Base-by-base conservation (phyloP, 2,797 vertebrate genomes). In the Coilia nasus region DNA sequence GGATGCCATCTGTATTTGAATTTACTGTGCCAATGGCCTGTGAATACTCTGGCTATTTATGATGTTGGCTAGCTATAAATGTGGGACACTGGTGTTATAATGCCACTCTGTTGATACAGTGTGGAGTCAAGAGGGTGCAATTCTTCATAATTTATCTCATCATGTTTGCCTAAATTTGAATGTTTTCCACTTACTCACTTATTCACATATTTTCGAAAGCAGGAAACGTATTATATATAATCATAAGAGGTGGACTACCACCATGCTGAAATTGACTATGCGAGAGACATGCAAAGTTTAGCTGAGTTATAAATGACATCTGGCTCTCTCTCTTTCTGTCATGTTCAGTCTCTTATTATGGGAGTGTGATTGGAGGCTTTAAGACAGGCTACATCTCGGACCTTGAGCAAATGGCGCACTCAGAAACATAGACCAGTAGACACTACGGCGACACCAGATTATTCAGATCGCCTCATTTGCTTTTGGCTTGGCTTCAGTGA, bases 261-360 rank as follows among this genome's bases (percentile, higher is more conserved):
- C 23, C 62, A 17, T 75, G 35, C 35, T 44, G 17, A 44, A 44
- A 64, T 2, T 6, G 5, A 35, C 35, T 71, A 3, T 31, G 28
- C 28, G 3, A 71, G 14, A 35, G 28, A 31, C 57, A 19, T 19
- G 17, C 15, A 6, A 25, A 71, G 64, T 15, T 35, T 5, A 35
- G 28, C 28, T 35, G 31, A 75, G 31, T 75, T 35, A 75, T 75
- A 28, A 19, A 75, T 75, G 62, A 17, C 15, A 71, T 71, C 17
- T 71, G 17, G 31, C 35, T 6, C 71, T 78, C 71, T 78, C 71
- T 75, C 67, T 35, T 19, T 75, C 28, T 17, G 28, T 41, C 28
- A 78, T 78, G 17, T 19, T 44, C 4, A 78, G 31, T 15, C 71
- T 78, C 31, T 78, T 78, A 78, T 78, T 78, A 78, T 78, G 67